phyloP scores from a whole-genome alignment of 2,113 vertebrate species.

The Xiphophorus couchianus region DNA sequence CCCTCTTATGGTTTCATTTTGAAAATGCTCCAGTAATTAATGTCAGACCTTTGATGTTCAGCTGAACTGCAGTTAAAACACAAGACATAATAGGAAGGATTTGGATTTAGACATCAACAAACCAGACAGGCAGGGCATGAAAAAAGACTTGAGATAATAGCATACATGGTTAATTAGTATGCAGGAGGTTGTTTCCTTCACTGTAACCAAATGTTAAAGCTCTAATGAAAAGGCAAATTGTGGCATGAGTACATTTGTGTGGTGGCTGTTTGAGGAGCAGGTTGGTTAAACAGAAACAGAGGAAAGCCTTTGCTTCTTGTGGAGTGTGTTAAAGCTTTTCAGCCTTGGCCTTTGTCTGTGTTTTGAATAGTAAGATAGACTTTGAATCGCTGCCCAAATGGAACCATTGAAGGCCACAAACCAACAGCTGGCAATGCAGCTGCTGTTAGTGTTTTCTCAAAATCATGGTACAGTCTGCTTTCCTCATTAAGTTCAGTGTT shows the following conservation, averaged over 20 bases:
- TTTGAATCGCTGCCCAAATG: slow-evolving; percentile 17
- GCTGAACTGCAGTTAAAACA: neutral
- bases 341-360: slow-evolving; percentile 49
- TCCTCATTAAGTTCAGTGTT: neutral
- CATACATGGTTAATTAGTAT: slow-evolving; percentile 22
- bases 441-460: neutral
- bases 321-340: slow-evolving; percentile 15
- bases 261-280: slow-evolving; percentile 17
- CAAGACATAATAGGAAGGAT: neutral
- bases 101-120: neutral
- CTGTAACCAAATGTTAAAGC: neutral
- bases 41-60: neutral
- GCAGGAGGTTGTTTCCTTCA: slow-evolving; percentile 2
- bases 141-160: slow-evolving; percentile 25
- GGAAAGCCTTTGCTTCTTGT: slow-evolving; percentile 23
- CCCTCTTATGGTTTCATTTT: neutral
- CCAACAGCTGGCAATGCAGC: slow-evolving; percentile 36
- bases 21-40: neutral
- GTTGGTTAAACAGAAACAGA: slow-evolving; percentile 41
- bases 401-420: slow-evolving; percentile 10
- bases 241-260: slow-evolving; percentile 4
- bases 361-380: slow-evolving; percentile 50
- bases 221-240: neutral
- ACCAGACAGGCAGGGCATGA: neutral
- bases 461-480: slow-evolving; percentile 55